Conservation (phyloP, 1,140 invertebrate species). For the Odontomachus brunneus region DNA sequence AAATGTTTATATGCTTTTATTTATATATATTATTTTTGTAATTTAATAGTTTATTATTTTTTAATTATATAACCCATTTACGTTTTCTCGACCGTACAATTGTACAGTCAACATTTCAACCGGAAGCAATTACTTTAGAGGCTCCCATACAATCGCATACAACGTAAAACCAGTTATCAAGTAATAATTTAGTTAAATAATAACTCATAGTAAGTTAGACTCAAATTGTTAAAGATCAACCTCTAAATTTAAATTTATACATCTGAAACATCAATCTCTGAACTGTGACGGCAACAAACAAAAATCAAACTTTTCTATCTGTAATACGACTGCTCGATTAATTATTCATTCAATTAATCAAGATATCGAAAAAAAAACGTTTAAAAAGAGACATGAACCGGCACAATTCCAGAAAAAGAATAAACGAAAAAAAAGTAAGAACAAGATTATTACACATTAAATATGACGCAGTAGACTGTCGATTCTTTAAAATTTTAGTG, state of each 20-base stretch:
- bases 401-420: conserved; percentile 68
- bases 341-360: not conserved
- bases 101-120: no score
- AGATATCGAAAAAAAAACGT: conserved; percentile 29
- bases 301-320: conserved; percentile 5
- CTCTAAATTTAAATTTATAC: no score
- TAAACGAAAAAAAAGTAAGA: conserved; percentile 66
- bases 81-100: no score
- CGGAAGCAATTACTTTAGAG: no score
- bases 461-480: conserved; percentile 60
- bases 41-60: no score
- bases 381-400: not conserved
- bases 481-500: conserved; percentile 9
- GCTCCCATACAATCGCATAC: no score
- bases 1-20: no score
- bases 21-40: no score
- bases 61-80: no score
- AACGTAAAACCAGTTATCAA: no score
- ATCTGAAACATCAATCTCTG: no score
- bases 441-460: conserved; percentile 63
- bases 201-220: not conserved
- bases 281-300: not conserved
- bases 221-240: conserved; percentile 48
- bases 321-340: not conserved
- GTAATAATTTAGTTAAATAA: no score